A percentile compares a stretch with the other conserved stretches of the same genome.
phyloP scores from a whole-genome alignment of 2,888 invertebrate species.

The Parnassius smintheus region DNA sequence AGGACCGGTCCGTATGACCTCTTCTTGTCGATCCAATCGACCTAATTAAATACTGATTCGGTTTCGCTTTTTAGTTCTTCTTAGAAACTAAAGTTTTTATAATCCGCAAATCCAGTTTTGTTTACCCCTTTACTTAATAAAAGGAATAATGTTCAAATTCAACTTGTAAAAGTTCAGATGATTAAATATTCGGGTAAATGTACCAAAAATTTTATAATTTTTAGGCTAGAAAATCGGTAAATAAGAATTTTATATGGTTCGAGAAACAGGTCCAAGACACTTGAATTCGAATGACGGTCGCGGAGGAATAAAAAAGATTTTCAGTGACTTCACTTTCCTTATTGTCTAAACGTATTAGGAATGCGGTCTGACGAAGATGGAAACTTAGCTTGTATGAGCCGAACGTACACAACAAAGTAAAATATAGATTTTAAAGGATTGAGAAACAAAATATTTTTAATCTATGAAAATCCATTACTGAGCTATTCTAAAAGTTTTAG shows the following conservation, averaged over 20 bases:
- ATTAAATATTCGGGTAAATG: constrained; percentile 45
- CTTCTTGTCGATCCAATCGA: constrained; percentile 53
- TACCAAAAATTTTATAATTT: constrained; percentile 67
- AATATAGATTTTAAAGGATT: too few species aligned
- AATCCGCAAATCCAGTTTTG: constrained; percentile 43
- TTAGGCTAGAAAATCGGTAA: constrained; percentile 77
- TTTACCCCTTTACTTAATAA: not conserved
- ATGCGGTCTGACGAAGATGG: constrained; percentile 66
- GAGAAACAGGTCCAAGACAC: constrained; percentile 60
- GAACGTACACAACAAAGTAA: too few species aligned
- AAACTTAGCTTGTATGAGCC: not conserved
- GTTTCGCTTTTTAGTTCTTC: constrained; percentile 67
- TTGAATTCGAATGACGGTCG: constrained; percentile 63
- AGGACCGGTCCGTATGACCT: constrained; percentile 57
- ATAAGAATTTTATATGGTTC: constrained; percentile 55
- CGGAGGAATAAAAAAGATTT: constrained; percentile 54
- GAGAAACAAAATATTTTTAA: too few species aligned
- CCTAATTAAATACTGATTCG: constrained; percentile 60
- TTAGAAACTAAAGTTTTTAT: constrained; percentile 40
- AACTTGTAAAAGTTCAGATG: not conserved
- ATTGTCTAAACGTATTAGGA: constrained; percentile 69
- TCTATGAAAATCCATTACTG: too few species aligned
- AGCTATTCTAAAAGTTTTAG: too few species aligned
- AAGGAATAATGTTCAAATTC: too few species aligned
- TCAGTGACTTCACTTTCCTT: constrained; percentile 61